Evolutionary conservation across 2,888 invertebrate species (phyloP).

Genomic region (Zelleria hepariella): DNA sequence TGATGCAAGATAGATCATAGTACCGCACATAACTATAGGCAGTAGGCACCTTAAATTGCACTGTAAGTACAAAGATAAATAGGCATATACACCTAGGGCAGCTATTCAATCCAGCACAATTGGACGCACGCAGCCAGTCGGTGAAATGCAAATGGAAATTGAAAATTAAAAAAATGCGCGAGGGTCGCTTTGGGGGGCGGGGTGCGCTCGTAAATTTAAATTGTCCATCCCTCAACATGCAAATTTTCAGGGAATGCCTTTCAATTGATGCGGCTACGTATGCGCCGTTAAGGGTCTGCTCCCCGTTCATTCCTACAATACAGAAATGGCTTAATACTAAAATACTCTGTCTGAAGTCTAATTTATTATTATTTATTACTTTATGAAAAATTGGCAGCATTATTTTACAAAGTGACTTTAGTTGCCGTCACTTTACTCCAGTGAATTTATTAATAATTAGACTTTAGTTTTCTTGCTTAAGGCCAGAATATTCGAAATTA

Average conservation of each 20-base stretch:
- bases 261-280: slow-evolving; percentile 4
- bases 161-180: slow-evolving; percentile 68
- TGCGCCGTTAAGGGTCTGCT: background rate
- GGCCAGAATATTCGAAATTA: too few species aligned
- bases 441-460: too few species aligned
- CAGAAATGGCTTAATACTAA: background rate
- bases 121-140: slow-evolving; percentile 38
- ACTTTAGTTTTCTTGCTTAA: too few species aligned
- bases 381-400: too few species aligned
- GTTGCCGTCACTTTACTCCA: too few species aligned
- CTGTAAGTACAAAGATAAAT: too few species aligned
- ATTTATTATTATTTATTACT: too few species aligned
- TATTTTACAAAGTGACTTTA: too few species aligned
- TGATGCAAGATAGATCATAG: too few species aligned
- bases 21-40: too few species aligned
- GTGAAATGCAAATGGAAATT: slow-evolving; percentile 68
- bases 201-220: slow-evolving; percentile 66
- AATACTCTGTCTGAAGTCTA: too few species aligned
- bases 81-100: background rate
- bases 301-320: background rate
- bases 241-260: slow-evolving; percentile 38
- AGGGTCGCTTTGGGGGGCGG: slow-evolving; percentile 58
- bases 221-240: slow-evolving; percentile 67
- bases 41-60: too few species aligned
- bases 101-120: slow-evolving; percentile 11